A percentile compares a stretch with the other conserved stretches of the same genome.
phyloP scores from a whole-genome alignment of 2,888 invertebrate species.

The Ichneumon xanthorius region DNA sequence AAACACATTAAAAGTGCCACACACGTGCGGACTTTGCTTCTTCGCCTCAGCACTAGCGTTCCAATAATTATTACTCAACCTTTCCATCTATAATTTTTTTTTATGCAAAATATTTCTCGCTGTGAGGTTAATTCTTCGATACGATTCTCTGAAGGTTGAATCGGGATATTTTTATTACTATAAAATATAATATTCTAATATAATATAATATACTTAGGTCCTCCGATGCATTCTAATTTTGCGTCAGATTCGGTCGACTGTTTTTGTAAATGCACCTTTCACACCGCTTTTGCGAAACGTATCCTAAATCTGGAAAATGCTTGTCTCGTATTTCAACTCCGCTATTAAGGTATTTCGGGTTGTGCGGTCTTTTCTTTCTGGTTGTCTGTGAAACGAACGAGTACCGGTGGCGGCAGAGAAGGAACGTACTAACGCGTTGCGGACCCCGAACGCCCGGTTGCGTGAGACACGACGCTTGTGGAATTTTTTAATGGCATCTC shows the following conservation, averaged over 20 bases:
- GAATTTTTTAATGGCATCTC: slow-evolving; percentile 80
- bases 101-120: background rate
- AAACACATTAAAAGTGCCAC: slow-evolving; percentile 37
- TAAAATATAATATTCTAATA: too few species aligned
- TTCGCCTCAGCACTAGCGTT: background rate
- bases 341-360: slow-evolving; percentile 63
- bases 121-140: background rate
- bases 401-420: slow-evolving; percentile 16
- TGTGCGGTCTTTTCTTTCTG: slow-evolving; percentile 47
- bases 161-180: too few species aligned
- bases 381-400: slow-evolving; percentile 58
- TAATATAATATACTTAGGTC: background rate
- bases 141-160: background rate
- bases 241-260: slow-evolving; percentile 24
- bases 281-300: slow-evolving; percentile 60
- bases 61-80: background rate
- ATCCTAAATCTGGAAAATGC: slow-evolving; percentile 53
- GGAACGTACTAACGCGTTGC: slow-evolving; percentile 36
- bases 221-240: background rate
- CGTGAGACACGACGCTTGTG: slow-evolving; percentile 75
- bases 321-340: slow-evolving; percentile 65
- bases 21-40: background rate
- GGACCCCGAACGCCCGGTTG: slow-evolving; percentile 65
- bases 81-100: background rate
- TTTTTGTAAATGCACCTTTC: slow-evolving; percentile 41